Percentiles rank a stretch among this genome's conserved stretches.
Evolutionary conservation across 64 coral and sea anemone genomes (phyloP).

Genomic region (Stichodactyla helianthus): DNA sequence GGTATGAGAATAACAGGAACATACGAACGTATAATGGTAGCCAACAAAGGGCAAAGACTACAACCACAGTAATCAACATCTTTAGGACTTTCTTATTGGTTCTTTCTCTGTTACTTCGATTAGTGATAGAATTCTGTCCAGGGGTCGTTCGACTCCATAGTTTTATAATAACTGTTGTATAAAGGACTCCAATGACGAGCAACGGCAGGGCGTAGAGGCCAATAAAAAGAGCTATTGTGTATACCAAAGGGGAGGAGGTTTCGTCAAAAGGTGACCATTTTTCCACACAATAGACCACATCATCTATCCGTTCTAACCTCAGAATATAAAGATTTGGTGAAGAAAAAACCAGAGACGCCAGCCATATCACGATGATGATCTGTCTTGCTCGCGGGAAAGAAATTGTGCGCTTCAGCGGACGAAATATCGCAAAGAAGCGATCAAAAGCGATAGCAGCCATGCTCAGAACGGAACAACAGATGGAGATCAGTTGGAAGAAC

Average conservation of each 20-base stretch:
- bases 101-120: conserved; percentile 43
- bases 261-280: conserved; percentile 49
- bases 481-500: conserved; percentile 37
- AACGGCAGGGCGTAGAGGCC: conserved; percentile 48
- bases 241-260: conserved; percentile 7
- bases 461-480: conserved; percentile 42
- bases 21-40: conserved; percentile 56
- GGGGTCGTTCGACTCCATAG: conserved; percentile 44
- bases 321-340: conserved; percentile 41
- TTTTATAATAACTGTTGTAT: conserved; percentile 42
- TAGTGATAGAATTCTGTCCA: conserved; percentile 27
- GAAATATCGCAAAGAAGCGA: conserved; percentile 55
- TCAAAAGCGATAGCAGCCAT: conserved; percentile 52
- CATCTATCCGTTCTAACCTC: background rate
- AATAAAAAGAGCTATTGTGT: conserved; percentile 47
- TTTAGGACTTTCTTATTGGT: conserved; percentile 64
- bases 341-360: conserved; percentile 21
- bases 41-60: conserved; percentile 58
- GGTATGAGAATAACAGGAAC: conserved; percentile 45
- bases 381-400: conserved; percentile 31
- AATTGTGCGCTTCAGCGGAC: conserved; percentile 49
- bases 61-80: conserved; percentile 59
- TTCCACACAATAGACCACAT: conserved; percentile 34
- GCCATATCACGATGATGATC: conserved; percentile 31
- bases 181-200: conserved; percentile 29